Conservation (phyloP, 2,888 invertebrate species). For the Bombylius major region DNA sequence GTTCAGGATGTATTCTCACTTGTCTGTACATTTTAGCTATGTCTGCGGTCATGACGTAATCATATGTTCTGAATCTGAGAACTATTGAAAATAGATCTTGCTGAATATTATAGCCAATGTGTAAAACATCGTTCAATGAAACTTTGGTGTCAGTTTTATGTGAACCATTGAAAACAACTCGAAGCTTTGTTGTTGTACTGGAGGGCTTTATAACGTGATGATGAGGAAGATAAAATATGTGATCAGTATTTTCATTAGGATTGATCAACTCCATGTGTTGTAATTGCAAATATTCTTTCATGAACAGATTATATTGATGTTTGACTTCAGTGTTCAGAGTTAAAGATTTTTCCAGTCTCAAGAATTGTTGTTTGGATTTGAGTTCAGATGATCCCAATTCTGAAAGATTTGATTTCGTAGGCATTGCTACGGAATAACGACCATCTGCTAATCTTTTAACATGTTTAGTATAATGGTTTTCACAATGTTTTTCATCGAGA, state of each 20-base stretch:
- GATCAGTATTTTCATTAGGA: background rate
- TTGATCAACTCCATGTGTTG: too few species aligned
- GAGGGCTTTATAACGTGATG: constrained; percentile 1
- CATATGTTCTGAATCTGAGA: background rate
- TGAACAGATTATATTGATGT: too few species aligned
- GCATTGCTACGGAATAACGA: too few species aligned
- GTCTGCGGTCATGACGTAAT: background rate
- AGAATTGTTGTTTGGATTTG: too few species aligned
- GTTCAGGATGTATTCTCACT: background rate
- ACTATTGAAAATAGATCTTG: background rate
- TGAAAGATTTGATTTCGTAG: too few species aligned
- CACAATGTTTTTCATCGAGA: too few species aligned
- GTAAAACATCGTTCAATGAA: background rate
- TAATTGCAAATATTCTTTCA: too few species aligned
- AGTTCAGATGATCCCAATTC: too few species aligned
- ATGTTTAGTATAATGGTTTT: too few species aligned
- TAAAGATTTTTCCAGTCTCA: too few species aligned
- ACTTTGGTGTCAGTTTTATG: background rate
- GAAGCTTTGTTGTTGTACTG: constrained; percentile 1
- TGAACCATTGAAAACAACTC: constrained; percentile 5
- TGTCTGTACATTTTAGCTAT: constrained; percentile 5
- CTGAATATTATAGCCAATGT: background rate
- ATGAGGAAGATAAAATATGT: background rate
- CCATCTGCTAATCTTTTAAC: too few species aligned
- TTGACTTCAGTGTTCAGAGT: too few species aligned